These are phyloP conservation scores for Corythornis cristatus DNA, from an alignment of 2,113 vertebrate species.

Conservation along the genomic window DNA sequence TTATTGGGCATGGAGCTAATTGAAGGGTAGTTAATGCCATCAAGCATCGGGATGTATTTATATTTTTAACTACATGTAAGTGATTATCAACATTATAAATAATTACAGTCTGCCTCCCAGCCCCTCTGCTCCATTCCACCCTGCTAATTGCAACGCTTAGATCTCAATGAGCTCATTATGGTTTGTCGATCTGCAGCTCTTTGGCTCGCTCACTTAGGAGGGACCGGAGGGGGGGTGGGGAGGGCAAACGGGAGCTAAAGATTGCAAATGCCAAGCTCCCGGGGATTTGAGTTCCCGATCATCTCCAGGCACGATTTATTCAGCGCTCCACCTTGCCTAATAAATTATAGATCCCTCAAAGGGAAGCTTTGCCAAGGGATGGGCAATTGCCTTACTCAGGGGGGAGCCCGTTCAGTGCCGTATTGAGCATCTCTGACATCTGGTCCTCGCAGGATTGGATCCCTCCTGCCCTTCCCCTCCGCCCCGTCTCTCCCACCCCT, in stretches of 20 bases:
- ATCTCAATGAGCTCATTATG: conserved; percentile 71
- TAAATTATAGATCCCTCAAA: conserved; percentile 63
- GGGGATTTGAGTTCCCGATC: conserved; percentile 49
- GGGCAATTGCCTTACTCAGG: neutral
- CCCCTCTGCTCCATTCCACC: conserved; percentile 66
- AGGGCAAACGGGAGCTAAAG: conserved; percentile 49
- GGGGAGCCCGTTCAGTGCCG: neutral
- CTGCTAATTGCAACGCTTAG: conserved; percentile 66
- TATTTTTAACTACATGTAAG: conserved; percentile 65
- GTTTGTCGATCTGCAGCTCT: conserved; percentile 66
- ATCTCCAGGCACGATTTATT: conserved; percentile 59
- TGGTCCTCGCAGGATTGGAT: conserved; percentile 5
- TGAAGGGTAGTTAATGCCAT: conserved; percentile 43
- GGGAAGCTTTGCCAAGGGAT: conserved; percentile 57
- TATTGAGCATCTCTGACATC: conserved; percentile 49
- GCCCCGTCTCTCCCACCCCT: neutral
- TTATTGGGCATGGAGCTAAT: conserved; percentile 17
- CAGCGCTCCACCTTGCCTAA: conserved; percentile 61
- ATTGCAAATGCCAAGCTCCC: conserved; percentile 61
- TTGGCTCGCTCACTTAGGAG: conserved; percentile 46
- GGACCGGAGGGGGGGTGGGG: conserved; percentile 21
- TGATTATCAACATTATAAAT: conserved; percentile 71
- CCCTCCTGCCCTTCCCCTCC: conserved; percentile 45
- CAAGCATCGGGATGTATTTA: conserved; percentile 48
- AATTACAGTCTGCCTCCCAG: conserved; percentile 65